phyloP scores from a whole-genome alignment of 1,140 invertebrate species.

The Apolygus lucorum region DNA sequence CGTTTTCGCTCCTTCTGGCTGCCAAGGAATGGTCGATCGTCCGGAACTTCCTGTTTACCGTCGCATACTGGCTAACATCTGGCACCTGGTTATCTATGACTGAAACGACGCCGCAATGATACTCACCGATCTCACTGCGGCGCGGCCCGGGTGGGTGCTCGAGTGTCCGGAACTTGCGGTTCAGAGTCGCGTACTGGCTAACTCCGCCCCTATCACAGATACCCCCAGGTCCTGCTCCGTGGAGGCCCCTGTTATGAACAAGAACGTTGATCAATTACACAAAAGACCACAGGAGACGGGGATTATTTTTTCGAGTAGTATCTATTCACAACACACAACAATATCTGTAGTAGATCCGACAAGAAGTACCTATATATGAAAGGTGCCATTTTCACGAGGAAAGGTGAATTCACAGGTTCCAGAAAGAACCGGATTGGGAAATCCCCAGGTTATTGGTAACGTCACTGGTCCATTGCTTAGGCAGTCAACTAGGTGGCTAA shows the following conservation, averaged over 20 bases:
- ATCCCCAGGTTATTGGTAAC: no score
- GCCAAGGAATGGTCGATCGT: constrained; percentile 9
- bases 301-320: no score
- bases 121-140: constrained; percentile 23
- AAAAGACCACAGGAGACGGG: constrained; percentile 19
- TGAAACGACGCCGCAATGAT: constrained; percentile 10
- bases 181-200: constrained; percentile 67
- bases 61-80: constrained; percentile 14
- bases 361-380: no score
- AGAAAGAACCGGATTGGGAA: no score
- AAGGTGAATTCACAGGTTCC: no score
- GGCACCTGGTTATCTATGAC: constrained; percentile 12
- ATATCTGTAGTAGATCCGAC: no score
- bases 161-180: constrained; percentile 36
- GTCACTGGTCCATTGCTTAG: no score
- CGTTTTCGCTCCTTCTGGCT: constrained; percentile 7
- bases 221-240: constrained; percentile 37
- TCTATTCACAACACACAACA: no score
- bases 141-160: constrained; percentile 33
- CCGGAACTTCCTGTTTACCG: constrained; percentile 7
- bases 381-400: no score
- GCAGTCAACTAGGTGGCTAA: no score
- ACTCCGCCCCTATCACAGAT: constrained; percentile 42
- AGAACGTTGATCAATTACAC: constrained; percentile 5
- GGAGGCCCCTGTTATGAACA: constrained; percentile 13